Evolutionary conservation across 2,797 vertebrate genomes (phyloP), one percentile per base, ranked within the genome.

Genomic region (Pempheris klunzingeri): DNA sequence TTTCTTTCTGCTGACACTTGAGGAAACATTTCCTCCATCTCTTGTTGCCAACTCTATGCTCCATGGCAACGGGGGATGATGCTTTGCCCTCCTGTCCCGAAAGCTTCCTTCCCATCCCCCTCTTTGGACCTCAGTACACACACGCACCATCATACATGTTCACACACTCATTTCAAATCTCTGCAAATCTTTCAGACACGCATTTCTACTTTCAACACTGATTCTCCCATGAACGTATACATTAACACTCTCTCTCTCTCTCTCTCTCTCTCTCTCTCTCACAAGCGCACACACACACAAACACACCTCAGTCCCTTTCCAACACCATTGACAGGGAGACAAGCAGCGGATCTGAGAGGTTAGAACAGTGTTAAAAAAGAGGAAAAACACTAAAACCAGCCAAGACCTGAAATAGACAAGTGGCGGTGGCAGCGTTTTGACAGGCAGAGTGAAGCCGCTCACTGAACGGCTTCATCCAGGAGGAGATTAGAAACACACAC

Each of bases 401-500:
- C 91, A 92, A 88, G 81, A 85, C 87, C 86, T 82, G 80, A 91
- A 92, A 90, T 87, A 92, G 90, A 86, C 60, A 10, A 80, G 78
- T 32, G 77, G 75, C 49, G 71, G 74, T 74, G 81, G 77, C 59
- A n/a, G 57, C 11, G 52, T 57, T 85, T 76, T 90, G 90, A 90
- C 90, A 88, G 87, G 76, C 86, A 72, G 78, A 83, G 83, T 87
- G 87, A 90, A 87, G 85, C 86, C 17, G 70, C 77, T 80, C 54
- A 68, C 80, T 77, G 75, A 79, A 88, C 80, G 63, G 81, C 87
- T 88, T 80, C 88, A 92, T 92, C 88, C 88, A 88, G 87, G 71
- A 88, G 84, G 88, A 92, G 90, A 92, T 90, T 85, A 90, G 77
- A 89, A 82, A 88, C 90, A 90, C 88, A 87, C 86, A 85, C 81